Evolutionary conservation across 2,113 vertebrate species (phyloP).

Genomic region (Proterorhinus semilunaris): DNA sequence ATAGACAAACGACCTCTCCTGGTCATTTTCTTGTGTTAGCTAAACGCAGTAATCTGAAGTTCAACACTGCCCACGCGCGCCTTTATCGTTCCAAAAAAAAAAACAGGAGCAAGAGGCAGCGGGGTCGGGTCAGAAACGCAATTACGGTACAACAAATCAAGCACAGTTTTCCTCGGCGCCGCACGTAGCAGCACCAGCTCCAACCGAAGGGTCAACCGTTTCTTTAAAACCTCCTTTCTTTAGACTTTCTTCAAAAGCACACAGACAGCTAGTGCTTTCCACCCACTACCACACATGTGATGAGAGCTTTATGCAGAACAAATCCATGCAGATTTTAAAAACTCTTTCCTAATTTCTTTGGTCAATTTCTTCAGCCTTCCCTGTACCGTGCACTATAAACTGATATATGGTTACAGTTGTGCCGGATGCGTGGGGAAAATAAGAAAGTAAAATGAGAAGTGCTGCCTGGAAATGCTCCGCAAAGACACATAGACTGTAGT

Average conservation of each 20-base stretch:
- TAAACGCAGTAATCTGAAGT: conserved; percentile 55
- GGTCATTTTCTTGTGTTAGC: conserved; percentile 55
- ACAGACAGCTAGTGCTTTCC: conserved; percentile 46
- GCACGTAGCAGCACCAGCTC: conserved; percentile 15
- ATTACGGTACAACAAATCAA: conserved; percentile 49
- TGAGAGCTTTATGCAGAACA: conserved; percentile 51
- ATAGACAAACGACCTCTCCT: conserved; percentile 45
- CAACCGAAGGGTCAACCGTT: conserved; percentile 38
- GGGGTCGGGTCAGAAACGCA: conserved; percentile 69
- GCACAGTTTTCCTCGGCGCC: conserved; percentile 33
- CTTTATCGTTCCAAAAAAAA: conserved; percentile 64
- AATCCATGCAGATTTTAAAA: conserved; percentile 6
- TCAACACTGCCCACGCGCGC: conserved; percentile 63
- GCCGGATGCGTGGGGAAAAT: conserved; percentile 6
- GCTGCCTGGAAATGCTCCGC: conserved; percentile 28
- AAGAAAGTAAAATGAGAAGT: conserved; percentile 17
- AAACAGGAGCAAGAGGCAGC: conserved; percentile 50
- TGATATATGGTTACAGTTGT: conserved; percentile 22
- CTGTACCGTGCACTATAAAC: neutral
- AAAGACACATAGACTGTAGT: conserved; percentile 28
- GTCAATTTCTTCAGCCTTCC: neutral
- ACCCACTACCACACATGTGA: conserved; percentile 54
- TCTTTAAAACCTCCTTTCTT: conserved; percentile 41
- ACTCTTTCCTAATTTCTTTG: too few species aligned
- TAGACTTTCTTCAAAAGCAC: conserved; percentile 40